Conservation (phyloP, 2,888 invertebrate species). For the Drepanosiphum platanoidis region DNA sequence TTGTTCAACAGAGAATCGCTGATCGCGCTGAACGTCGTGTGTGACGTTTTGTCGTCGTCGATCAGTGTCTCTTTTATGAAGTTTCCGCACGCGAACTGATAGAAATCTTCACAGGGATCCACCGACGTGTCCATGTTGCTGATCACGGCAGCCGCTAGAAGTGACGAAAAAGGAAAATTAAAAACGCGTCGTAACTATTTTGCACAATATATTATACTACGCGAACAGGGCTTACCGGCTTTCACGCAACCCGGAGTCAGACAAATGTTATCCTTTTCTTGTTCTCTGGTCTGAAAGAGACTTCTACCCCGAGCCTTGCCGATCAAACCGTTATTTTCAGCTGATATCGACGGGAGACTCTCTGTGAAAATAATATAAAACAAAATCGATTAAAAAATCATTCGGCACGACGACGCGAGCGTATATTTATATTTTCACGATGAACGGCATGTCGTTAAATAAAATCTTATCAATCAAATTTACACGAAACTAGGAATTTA, state of each 20-base stretch:
- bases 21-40: conserved; percentile 80
- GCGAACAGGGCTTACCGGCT: conserved; percentile 71
- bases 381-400: no score
- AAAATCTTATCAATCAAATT: no score
- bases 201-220: not conserved
- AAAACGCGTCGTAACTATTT: not conserved
- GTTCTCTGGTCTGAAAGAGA: conserved; percentile 65
- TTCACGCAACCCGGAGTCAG: conserved; percentile 81
- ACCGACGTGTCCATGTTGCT: conserved; percentile 77
- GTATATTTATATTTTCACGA: no score
- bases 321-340: conserved; percentile 61
- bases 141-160: conserved; percentile 75
- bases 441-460: no score
- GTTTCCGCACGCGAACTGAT: conserved; percentile 81
- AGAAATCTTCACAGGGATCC: conserved; percentile 86
- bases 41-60: conserved; percentile 83
- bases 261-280: conserved; percentile 71
- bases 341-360: conserved; percentile 67
- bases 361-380: conserved; percentile 65
- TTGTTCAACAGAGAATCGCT: conserved; percentile 80
- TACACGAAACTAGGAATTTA: no score
- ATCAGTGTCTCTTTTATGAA: conserved; percentile 79
- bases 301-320: conserved; percentile 56
- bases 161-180: not conserved
- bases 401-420: no score